Percentiles rank a stretch among this genome's conserved stretches.
Conservation (phyloP, 2,797 vertebrate species). For the Margarornis squamiger region DNA sequence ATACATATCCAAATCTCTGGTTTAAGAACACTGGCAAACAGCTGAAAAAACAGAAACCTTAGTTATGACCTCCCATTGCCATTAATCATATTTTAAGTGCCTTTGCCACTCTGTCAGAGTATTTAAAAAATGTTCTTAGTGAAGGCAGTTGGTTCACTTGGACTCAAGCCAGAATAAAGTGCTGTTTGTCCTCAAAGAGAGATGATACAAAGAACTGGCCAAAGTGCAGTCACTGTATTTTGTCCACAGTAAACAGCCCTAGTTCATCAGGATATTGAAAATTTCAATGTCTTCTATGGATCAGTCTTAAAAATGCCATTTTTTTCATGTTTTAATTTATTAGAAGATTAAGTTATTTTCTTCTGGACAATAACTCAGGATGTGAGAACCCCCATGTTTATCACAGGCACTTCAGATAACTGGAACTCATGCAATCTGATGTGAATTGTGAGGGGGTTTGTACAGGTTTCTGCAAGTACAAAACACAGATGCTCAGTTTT, state of each 20-base stretch:
- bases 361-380: background rate
- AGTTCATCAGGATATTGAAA: background rate
- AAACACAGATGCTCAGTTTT: background rate
- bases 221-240: background rate
- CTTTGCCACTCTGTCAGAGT: background rate
- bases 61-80: background rate
- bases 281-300: background rate
- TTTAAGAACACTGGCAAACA: background rate
- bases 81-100: background rate
- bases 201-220: background rate
- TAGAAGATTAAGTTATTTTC: conserved; percentile 4
- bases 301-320: background rate
- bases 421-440: background rate
- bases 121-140: conserved; percentile 2
- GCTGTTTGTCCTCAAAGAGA: background rate
- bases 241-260: background rate
- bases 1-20: background rate
- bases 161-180: background rate
- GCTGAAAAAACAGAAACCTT: conserved; percentile 8
- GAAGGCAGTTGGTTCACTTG: background rate
- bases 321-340: background rate
- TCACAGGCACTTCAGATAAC: background rate
- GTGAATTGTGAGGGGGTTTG: background rate
- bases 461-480: background rate
- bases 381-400: background rate